These are phyloP conservation scores for Drosophila robusta DNA, from an alignment of 2,888 invertebrate genomes.

Conservation along the genomic window DNA sequence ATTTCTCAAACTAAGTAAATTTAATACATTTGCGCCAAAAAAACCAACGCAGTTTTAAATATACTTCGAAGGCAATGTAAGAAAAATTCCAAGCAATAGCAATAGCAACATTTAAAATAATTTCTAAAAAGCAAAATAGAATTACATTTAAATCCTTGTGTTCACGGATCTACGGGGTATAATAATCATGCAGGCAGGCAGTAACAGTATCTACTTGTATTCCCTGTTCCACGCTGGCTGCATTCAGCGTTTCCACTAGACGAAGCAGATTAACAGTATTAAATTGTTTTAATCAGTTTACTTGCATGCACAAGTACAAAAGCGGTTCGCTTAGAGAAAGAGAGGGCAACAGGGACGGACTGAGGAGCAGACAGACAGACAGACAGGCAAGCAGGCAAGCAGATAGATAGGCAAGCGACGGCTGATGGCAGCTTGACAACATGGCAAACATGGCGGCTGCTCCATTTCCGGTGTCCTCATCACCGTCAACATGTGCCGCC, in stretches of 20 bases:
- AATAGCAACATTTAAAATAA: neutral
- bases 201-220: slow-evolving; percentile 8
- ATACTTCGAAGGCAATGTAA: neutral
- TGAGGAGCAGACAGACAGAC: neutral
- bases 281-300: slow-evolving; percentile 80
- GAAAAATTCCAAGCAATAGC: neutral
- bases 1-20: too few relatives aligned
- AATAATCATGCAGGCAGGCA: slow-evolving; percentile 9
- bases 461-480: slow-evolving; percentile 65
- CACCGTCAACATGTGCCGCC: slow-evolving; percentile 42
- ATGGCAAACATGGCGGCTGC: slow-evolving; percentile 71
- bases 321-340: slow-evolving; percentile 37
- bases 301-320: slow-evolving; percentile 74
- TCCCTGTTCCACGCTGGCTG: slow-evolving; percentile 25
- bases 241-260: slow-evolving; percentile 66
- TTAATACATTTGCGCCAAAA: too few relatives aligned
- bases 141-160: neutral
- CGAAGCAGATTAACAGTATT: slow-evolving; percentile 82
- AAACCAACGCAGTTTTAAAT: too few relatives aligned
- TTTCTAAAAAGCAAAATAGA: neutral
- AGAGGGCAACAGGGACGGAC: slow-evolving; percentile 4
- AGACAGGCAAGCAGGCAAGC: slow-evolving; percentile 3
- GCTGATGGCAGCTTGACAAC: slow-evolving; percentile 57
- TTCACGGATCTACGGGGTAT: neutral
- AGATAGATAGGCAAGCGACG: slow-evolving; percentile 22